Conservation (phyloP, 2,113 vertebrate genomes). For the Chaetodon auriga region DNA sequence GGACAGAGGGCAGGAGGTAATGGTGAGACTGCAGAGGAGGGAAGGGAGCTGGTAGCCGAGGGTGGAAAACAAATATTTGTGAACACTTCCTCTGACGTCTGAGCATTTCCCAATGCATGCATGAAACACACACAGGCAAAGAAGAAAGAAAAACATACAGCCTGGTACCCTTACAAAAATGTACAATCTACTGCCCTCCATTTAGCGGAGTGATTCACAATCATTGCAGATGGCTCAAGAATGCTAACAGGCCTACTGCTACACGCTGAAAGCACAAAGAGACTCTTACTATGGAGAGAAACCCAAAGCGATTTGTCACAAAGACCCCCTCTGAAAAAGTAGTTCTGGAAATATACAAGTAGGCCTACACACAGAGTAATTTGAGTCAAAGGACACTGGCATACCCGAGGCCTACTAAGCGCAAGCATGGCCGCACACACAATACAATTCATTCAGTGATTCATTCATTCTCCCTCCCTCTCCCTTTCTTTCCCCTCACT, state of each 20-base stretch:
- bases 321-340: conserved; percentile 61
- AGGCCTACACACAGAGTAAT: conserved; percentile 70
- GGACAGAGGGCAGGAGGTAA: conserved; percentile 62
- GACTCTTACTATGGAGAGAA: conserved; percentile 50
- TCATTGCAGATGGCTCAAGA: conserved; percentile 47
- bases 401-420: conserved; percentile 76
- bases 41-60: conserved; percentile 35
- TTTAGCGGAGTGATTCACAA: conserved; percentile 35
- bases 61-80: conserved; percentile 80
- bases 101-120: conserved; percentile 47
- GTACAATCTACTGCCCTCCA: conserved; percentile 6
- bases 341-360: conserved; percentile 60
- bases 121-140: conserved; percentile 23
- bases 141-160: conserved; percentile 2
- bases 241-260: conserved; percentile 54
- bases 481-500: conserved; percentile 72
- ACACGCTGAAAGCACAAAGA: conserved; percentile 51
- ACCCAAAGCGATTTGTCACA: conserved; percentile 45
- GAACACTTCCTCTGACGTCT: conserved; percentile 60
- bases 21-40: conserved; percentile 55
- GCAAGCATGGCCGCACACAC: conserved; percentile 82
- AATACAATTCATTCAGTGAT: conserved; percentile 88
- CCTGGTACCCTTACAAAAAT: neutral
- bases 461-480: conserved; percentile 83
- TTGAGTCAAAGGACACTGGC: conserved; percentile 74